Evolutionary conservation across 2,888 invertebrate genomes (phyloP).

Genomic region (Tiphia femorata): DNA sequence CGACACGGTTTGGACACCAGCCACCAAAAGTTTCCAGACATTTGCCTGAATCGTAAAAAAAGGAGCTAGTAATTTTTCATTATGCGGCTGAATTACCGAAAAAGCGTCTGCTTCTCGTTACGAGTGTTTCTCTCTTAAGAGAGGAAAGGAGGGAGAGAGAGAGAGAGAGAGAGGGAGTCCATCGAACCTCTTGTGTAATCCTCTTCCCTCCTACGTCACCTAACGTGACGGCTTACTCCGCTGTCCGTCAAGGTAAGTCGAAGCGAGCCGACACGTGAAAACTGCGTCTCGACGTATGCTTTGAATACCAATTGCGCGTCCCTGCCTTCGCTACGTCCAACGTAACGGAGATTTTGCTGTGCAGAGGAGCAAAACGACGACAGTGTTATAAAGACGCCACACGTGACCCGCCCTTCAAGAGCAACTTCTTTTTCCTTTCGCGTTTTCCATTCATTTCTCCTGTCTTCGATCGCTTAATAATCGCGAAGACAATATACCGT

Average conservation of each 20-base stretch:
- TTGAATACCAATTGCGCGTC: constrained; percentile 21
- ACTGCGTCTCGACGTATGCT: constrained; percentile 10
- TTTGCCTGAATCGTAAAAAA: neutral
- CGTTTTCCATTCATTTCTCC: too few species aligned
- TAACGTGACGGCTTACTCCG: neutral
- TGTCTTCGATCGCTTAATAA: too few species aligned
- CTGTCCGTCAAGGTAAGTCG: neutral
- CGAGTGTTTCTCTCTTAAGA: too few species aligned
- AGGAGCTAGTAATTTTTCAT: neutral
- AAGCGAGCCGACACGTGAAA: constrained; percentile 9
- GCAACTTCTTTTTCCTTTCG: too few species aligned
- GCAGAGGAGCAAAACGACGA: neutral
- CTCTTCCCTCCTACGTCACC: neutral
- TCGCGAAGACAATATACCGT: too few species aligned
- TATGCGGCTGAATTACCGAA: neutral
- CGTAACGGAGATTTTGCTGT: constrained; percentile 12
- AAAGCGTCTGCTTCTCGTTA: too few species aligned
- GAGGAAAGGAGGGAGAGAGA: too few species aligned
- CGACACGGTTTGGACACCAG: neutral
- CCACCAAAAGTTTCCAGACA: neutral
- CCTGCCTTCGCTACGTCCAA: constrained; percentile 5
- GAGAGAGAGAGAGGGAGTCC: too few species aligned
- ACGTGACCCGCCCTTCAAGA: neutral
- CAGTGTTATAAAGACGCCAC: neutral
- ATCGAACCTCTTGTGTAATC: too few species aligned